These are phyloP conservation scores for Ursus arctos DNA, from an alignment of 2,113 vertebrate species.

Conservation along the genomic window DNA sequence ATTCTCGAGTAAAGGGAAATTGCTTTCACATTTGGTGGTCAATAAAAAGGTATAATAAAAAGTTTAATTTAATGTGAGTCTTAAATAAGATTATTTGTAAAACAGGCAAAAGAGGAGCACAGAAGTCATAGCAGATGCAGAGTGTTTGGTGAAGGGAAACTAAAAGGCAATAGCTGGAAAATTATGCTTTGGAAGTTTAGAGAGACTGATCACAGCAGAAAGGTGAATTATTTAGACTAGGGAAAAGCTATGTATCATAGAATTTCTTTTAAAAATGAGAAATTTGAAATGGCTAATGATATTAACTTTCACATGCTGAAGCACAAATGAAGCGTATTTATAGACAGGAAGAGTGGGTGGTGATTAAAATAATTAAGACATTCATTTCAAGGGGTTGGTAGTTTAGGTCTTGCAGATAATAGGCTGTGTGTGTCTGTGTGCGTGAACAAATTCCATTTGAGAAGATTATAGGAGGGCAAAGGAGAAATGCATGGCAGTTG, in stretches of 20 bases:
- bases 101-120: not conserved
- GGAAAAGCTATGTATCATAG: not conserved
- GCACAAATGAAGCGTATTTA: not conserved
- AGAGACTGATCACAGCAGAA: not conserved
- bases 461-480: not conserved
- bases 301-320: not conserved
- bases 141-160: not conserved
- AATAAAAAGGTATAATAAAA: constrained; percentile 64
- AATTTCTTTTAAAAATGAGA: not conserved
- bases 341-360: not conserved
- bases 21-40: constrained; percentile 49
- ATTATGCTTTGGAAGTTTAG: not conserved
- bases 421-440: not conserved
- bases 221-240: not conserved
- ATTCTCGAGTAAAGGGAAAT: constrained; percentile 47
- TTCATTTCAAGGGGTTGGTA: not conserved
- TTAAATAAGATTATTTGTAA: constrained; percentile 66
- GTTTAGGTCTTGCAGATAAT: not conserved
- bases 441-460: not conserved
- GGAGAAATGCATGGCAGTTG: not conserved
- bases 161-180: not conserved
- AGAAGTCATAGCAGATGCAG: not conserved
- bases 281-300: not conserved
- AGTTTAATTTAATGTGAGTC: constrained; percentile 24
- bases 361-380: not conserved